Percentiles rank a stretch among this genome's conserved stretches.
phyloP scores from a whole-genome alignment of 2,888 invertebrate genomes.

The Resseliella maxima region DNA sequence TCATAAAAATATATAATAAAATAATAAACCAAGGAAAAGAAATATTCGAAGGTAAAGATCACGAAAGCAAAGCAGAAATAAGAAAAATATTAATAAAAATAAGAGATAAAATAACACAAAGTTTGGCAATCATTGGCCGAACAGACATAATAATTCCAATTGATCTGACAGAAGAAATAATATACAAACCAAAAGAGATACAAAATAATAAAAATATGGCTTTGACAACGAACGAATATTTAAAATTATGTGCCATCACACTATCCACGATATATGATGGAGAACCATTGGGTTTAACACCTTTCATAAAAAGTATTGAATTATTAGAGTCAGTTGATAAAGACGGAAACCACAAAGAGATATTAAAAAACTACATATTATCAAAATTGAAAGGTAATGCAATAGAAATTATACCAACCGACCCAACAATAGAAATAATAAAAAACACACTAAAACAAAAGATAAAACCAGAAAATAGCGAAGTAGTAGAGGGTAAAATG shows the following conservation, averaged over 20 bases:
- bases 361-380: neutral
- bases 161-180: no score
- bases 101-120: no score
- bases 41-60: no score
- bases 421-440: neutral
- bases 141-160: no score
- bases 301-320: constrained; percentile 18
- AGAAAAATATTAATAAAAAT: no score
- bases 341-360: neutral
- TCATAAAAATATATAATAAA: no score
- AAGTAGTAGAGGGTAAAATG: neutral
- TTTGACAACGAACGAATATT: neutral
- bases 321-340: neutral
- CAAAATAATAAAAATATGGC: neutral
- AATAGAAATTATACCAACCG: neutral
- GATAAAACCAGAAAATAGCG: neutral
- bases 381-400: neutral
- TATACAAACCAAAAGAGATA: no score
- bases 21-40: no score
- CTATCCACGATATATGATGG: neutral
- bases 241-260: neutral
- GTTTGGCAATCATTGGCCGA: no score
- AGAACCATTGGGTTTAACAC: neutral
- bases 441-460: neutral
- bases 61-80: no score